Base-by-base conservation (phyloP, 2,797 vertebrate species). In the Sebastiscus albofasciatus region DNA sequence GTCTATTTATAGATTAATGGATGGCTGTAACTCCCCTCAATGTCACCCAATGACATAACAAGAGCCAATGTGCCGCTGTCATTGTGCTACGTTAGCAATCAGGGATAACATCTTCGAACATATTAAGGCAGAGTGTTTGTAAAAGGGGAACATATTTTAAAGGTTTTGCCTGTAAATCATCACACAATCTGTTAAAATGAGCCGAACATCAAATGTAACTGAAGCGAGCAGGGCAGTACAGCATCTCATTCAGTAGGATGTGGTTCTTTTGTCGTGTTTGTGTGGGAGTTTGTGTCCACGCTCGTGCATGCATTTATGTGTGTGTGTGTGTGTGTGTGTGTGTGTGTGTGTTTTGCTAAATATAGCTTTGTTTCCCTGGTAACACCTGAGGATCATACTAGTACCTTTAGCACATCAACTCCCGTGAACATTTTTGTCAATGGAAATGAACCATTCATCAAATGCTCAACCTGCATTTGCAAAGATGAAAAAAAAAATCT, bases 311-410 rank as follows among this genome's bases (percentile, higher is more conserved):
- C 24, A 71, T 79, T 26, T 55, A 22, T 66, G 36, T 36, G 56
- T 75, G 72, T 62, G 77, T 67, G 39, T 39, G 34, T 39, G 39
- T 36, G 36, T 33, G 33, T 33, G 33, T 59, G 73, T 49, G 54
- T 33, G 52, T 27, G 71, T 72, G 73, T 75, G 72, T 62, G 78
- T 67, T 68, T 87, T 68, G 74, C 90, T 93, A 92, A 91, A 92
- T 88, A 92, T 92, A 88, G 90, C 85, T 81, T 75, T 85, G 89
- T 92, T 91, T 93, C 91, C 91, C 20, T 92, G 89, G 91, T 89
- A 93, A 94, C 91, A 89, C 88, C 84, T 89, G 84, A 90, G 75
- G 80, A 89, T 93, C 85, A 73, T 34, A 78, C 80, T 79, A 85
- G 86, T 84, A 61, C 76, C 46, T 81, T 76, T 56, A 80, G 79